A percentile compares a stretch with the other conserved stretches of the same genome.
These are phyloP conservation scores for Ceratoteleas bidentatus DNA, from an alignment of 1,140 invertebrate genomes.

Conservation along the genomic window DNA sequence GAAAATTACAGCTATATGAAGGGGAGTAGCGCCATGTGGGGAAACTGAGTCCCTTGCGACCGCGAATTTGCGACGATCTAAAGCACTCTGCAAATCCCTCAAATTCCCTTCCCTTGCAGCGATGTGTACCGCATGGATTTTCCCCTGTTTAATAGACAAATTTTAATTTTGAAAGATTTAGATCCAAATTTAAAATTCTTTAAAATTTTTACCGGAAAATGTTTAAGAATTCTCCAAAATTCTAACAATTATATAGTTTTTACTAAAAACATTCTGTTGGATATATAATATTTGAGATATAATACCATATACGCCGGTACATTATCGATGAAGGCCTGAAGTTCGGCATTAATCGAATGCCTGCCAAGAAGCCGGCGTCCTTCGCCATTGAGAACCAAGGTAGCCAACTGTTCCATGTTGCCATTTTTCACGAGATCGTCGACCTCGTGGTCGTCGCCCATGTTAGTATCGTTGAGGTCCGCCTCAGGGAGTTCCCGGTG, in stretches of 20 bases:
- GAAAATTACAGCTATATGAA: constrained; percentile 95
- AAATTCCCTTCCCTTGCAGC: constrained; percentile 93
- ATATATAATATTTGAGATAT: no score
- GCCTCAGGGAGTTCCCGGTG: constrained; percentile 70
- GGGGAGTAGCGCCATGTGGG: constrained; percentile 92
- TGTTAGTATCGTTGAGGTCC: constrained; percentile 69
- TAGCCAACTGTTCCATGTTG: constrained; percentile 94
- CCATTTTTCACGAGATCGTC: constrained; percentile 86
- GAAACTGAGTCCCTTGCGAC: constrained; percentile 90
- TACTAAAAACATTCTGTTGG: no score
- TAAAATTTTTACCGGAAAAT: no score
- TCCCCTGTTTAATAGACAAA: constrained; percentile 84
- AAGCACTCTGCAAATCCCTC: constrained; percentile 90
- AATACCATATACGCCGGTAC: constrained; percentile 95
- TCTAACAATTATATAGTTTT: no score
- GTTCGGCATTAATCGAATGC: constrained; percentile 88
- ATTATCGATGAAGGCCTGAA: constrained; percentile 94
- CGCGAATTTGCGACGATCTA: constrained; percentile 95
- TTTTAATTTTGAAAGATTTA: neutral
- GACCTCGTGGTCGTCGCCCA: constrained; percentile 82
- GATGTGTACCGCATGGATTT: constrained; percentile 93
- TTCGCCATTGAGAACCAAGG: constrained; percentile 92
- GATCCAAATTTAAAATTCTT: no score
- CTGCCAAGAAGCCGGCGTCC: constrained; percentile 89
- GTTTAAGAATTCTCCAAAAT: no score